Conservation (phyloP, 1,140 invertebrate species). For the Drosophila nigromelanica region DNA sequence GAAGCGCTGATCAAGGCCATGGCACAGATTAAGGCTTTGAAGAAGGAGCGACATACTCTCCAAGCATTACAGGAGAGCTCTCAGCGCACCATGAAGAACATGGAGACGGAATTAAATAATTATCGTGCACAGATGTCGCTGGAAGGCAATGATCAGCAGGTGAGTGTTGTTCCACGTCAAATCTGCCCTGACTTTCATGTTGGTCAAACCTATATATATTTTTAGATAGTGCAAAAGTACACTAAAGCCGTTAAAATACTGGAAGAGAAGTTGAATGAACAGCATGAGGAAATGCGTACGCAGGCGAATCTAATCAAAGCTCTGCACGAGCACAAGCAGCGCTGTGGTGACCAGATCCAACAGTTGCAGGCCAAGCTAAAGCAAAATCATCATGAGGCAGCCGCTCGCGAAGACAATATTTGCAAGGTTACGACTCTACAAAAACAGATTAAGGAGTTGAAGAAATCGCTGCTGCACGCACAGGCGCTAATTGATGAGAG, state of each 20-base stretch:
- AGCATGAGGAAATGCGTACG: slow-evolving; percentile 56
- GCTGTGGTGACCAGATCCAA: slow-evolving; percentile 31
- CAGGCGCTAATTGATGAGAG: slow-evolving; percentile 40
- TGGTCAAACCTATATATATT: not conserved
- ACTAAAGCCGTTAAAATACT: slow-evolving; percentile 45
- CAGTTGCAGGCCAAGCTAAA: slow-evolving; percentile 41
- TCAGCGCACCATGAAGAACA: slow-evolving; percentile 57
- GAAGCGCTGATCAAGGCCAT: slow-evolving; percentile 56
- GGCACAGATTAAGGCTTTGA: slow-evolving; percentile 56
- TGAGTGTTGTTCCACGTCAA: slow-evolving; percentile 3
- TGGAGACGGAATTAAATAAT: slow-evolving; percentile 65
- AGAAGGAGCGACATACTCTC: slow-evolving; percentile 52
- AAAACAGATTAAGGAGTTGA: slow-evolving; percentile 52
- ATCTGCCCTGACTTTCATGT: not conserved
- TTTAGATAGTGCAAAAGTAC: slow-evolving; percentile 52
- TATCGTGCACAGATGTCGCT: slow-evolving; percentile 59
- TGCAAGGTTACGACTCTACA: slow-evolving; percentile 31
- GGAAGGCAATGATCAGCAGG: slow-evolving; percentile 36
- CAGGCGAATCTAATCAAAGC: slow-evolving; percentile 59
- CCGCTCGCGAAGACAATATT: slow-evolving; percentile 2
- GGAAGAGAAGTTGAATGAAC: slow-evolving; percentile 34
- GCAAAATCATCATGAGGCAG: not conserved
- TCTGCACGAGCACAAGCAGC: slow-evolving; percentile 61
- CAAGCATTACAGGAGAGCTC: slow-evolving; percentile 49
- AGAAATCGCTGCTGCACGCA: slow-evolving; percentile 40